Percentiles rank a stretch among this genome's conserved stretches.
phyloP scores from a whole-genome alignment of 92 coral and sea anemone species.

The Palythoa grandis region DNA sequence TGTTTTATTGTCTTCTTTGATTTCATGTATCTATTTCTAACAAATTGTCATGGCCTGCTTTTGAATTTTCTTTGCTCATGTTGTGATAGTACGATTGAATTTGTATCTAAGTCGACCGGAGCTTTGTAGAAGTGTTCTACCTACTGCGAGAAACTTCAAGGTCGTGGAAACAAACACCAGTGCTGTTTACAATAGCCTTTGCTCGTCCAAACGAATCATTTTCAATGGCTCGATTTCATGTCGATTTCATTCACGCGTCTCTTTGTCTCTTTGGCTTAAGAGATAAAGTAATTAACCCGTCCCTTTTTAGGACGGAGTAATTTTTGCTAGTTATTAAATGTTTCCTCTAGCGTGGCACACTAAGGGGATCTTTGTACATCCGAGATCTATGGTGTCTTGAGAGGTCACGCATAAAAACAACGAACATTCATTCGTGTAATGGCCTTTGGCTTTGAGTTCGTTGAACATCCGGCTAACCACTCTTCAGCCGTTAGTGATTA shows the following conservation, averaged over 20 bases:
- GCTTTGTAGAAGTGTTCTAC: neutral
- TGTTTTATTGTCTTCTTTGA: constrained; percentile 30
- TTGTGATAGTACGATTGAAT: neutral
- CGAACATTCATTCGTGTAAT: neutral
- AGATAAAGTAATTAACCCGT: neutral
- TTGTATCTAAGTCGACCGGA: neutral
- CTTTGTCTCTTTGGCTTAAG: neutral
- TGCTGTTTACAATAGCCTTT: neutral
- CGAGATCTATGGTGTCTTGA: neutral
- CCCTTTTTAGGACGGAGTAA: neutral
- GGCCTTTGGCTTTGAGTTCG: neutral
- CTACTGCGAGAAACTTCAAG: constrained; percentile 28
- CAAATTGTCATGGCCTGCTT: neutral
- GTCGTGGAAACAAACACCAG: neutral
- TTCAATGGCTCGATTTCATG: constrained; percentile 5
- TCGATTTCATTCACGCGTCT: neutral
- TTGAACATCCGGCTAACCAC: neutral
- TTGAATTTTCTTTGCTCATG: neutral
- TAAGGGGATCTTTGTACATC: neutral
- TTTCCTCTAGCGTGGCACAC: constrained; percentile 8
- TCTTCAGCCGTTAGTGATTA: neutral
- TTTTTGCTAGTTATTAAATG: neutral
- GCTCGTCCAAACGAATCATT: constrained; percentile 23
- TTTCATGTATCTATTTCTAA: constrained; percentile 8
- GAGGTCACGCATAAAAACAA: constrained; percentile 28